These are phyloP conservation scores for Apostichopus parvimensis DNA, from an alignment of 35 echinoderm and acorn worm species.

Conservation along the genomic window DNA sequence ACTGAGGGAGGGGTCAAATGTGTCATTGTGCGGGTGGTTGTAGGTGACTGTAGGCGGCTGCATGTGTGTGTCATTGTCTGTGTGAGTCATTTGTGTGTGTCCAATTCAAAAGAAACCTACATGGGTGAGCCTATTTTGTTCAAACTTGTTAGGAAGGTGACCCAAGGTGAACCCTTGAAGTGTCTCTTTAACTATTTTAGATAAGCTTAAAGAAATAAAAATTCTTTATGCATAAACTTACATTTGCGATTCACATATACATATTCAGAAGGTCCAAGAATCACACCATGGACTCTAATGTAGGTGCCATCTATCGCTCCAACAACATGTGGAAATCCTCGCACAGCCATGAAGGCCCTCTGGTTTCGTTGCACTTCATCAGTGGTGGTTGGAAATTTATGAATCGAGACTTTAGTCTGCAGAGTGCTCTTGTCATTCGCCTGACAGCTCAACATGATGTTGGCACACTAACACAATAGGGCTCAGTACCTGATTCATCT, in stretches of 20 bases:
- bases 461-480: not conserved
- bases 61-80: too few species aligned
- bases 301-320: not conserved
- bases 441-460: not conserved
- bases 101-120: not conserved
- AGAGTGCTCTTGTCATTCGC: not conserved
- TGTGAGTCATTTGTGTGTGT: not conserved
- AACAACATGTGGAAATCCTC: conserved; percentile 43
- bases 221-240: conserved; percentile 23
- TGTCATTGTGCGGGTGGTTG: not conserved
- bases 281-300: conserved; percentile 36
- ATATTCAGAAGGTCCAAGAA: conserved; percentile 33
- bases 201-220: not conserved
- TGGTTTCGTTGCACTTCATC: conserved; percentile 33
- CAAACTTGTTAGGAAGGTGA: not conserved
- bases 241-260: too few species aligned
- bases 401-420: not conserved
- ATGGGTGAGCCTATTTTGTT: not conserved
- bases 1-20: not conserved
- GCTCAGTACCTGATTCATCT: not conserved
- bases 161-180: not conserved
- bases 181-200: not conserved
- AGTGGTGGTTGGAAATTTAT: conserved; percentile 32
- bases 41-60: not conserved
- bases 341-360: not conserved